Base-by-base conservation (phyloP, 2,888 invertebrate species). In the Xanthia togata region DNA sequence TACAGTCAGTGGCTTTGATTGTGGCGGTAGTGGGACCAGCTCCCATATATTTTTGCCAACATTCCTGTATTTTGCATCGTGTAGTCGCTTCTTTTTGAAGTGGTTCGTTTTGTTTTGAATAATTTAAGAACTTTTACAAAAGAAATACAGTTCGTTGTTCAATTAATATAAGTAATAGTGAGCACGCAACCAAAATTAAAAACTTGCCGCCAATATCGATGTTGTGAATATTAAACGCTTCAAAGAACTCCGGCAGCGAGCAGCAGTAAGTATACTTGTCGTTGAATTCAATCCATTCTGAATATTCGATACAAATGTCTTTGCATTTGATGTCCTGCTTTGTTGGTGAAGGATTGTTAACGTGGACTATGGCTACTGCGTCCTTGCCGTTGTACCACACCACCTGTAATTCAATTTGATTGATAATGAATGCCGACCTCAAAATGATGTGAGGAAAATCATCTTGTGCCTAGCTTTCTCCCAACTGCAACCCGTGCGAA, bases 191-290 rank as follows among this genome's bases (percentile, higher is more conserved):
- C 11, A 57, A 79, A 55, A 20, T 6, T 0, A 60, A 59, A 20
- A n/a, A 65, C 74, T 86, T 73, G 20, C 86, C 81, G 72, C 79
- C 88, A 63, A 87, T 62, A 1, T 53, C 38, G 11, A 64, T 70
- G 26, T 17, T 41, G 1, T 17, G 59, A 8, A 82, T 68, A 41
- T 73, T 68, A 38, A 88, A 87, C 11, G 76, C 72, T 59, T 55
- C 4, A 0, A 79, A 31, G 70, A 89, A 88, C 1, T 85, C 85
- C 0, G 69, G 12, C 11, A 88, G 38, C 0, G 76, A 70, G 41
- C 89, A 89, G 53, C 89, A 89, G 72, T 89, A 89, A 11, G 82
- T 84, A 41, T 80, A 79, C 3, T 75, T 31, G 41, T 79, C 80
- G 4, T 14, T 67, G 2, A 8, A 38, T 6, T 12, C 6, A 23